These are phyloP conservation scores for Miichthys miiuy DNA, from an alignment of 2,797 vertebrate species.

Conservation along the genomic window DNA sequence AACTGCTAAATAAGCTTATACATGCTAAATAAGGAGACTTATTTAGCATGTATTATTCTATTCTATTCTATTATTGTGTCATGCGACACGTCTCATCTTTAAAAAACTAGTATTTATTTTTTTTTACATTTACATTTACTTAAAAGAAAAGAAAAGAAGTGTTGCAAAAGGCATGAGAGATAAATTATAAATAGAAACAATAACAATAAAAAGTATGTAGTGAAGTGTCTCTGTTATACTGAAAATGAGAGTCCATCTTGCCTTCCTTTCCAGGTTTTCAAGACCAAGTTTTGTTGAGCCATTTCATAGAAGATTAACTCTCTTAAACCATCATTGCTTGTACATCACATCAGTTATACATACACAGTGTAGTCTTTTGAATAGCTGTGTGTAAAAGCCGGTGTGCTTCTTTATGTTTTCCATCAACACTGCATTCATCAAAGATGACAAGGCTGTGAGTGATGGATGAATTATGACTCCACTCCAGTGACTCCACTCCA, in stretches of 20 bases:
- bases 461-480: slow-evolving; percentile 56
- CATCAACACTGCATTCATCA: not conserved
- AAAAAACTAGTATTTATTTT: too few relatives aligned
- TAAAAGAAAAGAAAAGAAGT: not conserved
- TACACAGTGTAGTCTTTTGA: not conserved
- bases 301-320: not conserved
- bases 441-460: slow-evolving; percentile 1
- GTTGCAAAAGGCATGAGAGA: too few relatives aligned
- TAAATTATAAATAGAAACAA: too few relatives aligned
- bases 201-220: not conserved
- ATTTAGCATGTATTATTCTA: too few relatives aligned
- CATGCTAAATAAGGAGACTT: not conserved
- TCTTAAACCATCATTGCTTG: not conserved
- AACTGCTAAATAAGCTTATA: not conserved
- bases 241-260: not conserved
- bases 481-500: slow-evolving; percentile 76
- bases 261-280: not conserved
- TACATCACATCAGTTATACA: not conserved
- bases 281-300: not conserved
- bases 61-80: not conserved
- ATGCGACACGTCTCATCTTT: not conserved
- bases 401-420: not conserved
- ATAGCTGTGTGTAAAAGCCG: not conserved
- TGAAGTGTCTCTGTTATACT: not conserved
- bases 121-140: too few relatives aligned